phyloP scores from a whole-genome alignment of 2,888 invertebrate genomes.

The Malthinus flaveolus region DNA sequence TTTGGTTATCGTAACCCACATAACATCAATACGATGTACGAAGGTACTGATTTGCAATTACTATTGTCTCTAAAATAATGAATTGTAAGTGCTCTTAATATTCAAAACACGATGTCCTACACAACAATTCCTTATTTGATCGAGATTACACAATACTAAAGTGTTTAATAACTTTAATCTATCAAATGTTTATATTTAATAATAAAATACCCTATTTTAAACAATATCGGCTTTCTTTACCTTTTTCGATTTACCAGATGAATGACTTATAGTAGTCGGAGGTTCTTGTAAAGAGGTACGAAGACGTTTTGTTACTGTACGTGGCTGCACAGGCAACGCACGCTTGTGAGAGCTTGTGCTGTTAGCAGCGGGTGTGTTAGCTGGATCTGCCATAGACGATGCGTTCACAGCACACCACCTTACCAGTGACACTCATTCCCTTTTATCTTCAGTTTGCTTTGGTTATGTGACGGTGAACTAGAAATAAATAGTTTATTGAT shows the following conservation, averaged over 20 bases:
- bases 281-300: slow-evolving; percentile 55
- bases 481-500: slow-evolving; percentile 15
- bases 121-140: too few species aligned
- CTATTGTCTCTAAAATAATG: too few species aligned
- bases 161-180: too few species aligned
- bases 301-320: slow-evolving; percentile 63
- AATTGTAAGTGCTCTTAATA: too few species aligned
- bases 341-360: slow-evolving; percentile 58
- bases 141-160: too few species aligned
- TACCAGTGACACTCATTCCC: slow-evolving; percentile 56
- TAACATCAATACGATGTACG: too few species aligned
- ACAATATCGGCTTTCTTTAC: neutral
- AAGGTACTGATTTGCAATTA: too few species aligned
- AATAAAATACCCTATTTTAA: too few species aligned
- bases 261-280: neutral
- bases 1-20: too few species aligned
- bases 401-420: slow-evolving; percentile 74
- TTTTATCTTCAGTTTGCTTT: slow-evolving; percentile 48
- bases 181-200: too few species aligned
- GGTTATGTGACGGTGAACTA: slow-evolving; percentile 43
- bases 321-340: slow-evolving; percentile 62
- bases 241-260: slow-evolving; percentile 8
- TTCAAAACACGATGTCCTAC: too few species aligned
- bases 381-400: slow-evolving; percentile 92
- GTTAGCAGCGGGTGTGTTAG: slow-evolving; percentile 71